Evolutionary conservation across 1,140 invertebrate species (phyloP).

Genomic region (Alviniconcha marisindica): DNA sequence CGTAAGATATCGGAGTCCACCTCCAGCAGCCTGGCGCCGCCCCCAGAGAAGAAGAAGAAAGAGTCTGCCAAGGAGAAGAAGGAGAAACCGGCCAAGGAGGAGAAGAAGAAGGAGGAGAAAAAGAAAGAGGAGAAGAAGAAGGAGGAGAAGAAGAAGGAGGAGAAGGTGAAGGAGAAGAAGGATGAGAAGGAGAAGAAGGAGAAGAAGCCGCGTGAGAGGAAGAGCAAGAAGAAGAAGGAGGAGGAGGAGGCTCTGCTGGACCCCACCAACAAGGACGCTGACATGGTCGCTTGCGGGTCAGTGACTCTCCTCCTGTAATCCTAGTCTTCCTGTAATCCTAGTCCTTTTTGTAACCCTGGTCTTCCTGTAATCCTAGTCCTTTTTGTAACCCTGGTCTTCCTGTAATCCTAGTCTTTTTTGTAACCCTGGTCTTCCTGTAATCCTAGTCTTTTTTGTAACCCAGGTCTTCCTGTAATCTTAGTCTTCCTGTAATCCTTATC

Average conservation of each 20-base stretch:
- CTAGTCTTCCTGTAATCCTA: no score
- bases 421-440: no score
- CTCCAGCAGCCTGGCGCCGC: not conserved
- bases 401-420: no score
- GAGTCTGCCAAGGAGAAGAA: slow-evolving; percentile 42
- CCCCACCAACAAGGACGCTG: slow-evolving; percentile 34
- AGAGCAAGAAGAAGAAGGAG: slow-evolving; percentile 30
- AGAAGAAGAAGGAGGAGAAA: slow-evolving; percentile 18
- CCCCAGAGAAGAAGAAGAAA: slow-evolving; percentile 40
- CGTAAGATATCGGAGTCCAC: not conserved
- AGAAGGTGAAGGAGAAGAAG: slow-evolving; percentile 15
- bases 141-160: slow-evolving; percentile 30
- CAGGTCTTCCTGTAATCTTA: no score
- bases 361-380: no score
- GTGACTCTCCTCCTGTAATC: not conserved
- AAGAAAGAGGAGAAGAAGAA: slow-evolving; percentile 18
- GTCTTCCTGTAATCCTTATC: no score
- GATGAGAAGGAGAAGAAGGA: not conserved
- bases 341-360: no score
- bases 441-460: no score
- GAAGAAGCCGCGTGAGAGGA: not conserved
- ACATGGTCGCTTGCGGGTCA: slow-evolving; percentile 48
- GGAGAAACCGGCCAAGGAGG: slow-evolving; percentile 17
- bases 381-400: no score
- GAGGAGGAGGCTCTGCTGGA: slow-evolving; percentile 20